These are phyloP conservation scores for Drosophila truncata DNA, from an alignment of 1,140 invertebrate species.

Conservation along the genomic window DNA sequence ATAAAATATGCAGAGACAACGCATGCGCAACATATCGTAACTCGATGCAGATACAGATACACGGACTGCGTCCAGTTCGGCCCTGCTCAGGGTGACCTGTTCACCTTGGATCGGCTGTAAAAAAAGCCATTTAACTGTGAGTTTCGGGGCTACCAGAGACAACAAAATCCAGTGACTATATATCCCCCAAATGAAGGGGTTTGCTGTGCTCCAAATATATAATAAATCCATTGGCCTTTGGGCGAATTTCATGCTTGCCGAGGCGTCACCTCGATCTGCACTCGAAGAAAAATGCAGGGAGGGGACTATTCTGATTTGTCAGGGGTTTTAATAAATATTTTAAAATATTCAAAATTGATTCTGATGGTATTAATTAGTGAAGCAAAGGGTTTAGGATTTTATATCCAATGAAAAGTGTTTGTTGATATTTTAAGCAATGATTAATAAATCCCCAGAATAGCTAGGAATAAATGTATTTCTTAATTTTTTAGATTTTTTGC, in stretches of 20 bases:
- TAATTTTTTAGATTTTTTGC: neutral
- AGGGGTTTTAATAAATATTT: neutral
- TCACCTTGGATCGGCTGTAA: slow-evolving; percentile 61
- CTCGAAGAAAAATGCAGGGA: slow-evolving; percentile 3
- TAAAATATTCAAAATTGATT: neutral
- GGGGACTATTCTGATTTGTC: too few relatives aligned
- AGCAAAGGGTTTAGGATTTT: neutral
- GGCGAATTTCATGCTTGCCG: slow-evolving; percentile 53
- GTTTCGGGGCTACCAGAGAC: slow-evolving; percentile 54
- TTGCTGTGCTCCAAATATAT: slow-evolving; percentile 22
- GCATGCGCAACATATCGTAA: slow-evolving; percentile 77
- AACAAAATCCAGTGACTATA: slow-evolving; percentile 58
- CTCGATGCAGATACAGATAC: slow-evolving; percentile 54
- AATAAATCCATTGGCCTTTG: slow-evolving; percentile 52
- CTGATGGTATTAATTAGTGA: neutral
- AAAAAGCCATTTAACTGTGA: slow-evolving; percentile 51
- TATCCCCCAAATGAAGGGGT: slow-evolving; percentile 22
- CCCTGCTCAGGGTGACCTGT: slow-evolving; percentile 47
- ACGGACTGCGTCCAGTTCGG: slow-evolving; percentile 27
- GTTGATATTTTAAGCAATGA: neutral
- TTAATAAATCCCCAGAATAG: neutral
- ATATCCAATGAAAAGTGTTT: neutral
- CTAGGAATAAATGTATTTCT: neutral
- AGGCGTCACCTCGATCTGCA: slow-evolving; percentile 23
- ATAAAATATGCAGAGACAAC: slow-evolving; percentile 75